These are phyloP conservation scores for Melanogrammus aeglefinus DNA, from an alignment of 2,797 vertebrate species.

Conservation along the genomic window DNA sequence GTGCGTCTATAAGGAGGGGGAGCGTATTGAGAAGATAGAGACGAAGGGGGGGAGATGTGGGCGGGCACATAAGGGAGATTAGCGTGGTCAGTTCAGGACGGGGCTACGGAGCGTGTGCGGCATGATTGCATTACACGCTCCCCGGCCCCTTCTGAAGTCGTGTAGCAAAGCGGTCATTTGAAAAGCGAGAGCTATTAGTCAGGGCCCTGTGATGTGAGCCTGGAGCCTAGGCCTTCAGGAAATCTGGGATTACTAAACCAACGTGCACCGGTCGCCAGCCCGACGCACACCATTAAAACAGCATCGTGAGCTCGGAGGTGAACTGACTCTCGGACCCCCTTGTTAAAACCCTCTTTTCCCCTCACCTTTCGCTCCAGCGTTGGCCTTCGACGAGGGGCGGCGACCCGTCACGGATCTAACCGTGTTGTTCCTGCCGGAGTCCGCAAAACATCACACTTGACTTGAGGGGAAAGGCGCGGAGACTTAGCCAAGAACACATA, in stretches of 20 bases:
- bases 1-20: background rate
- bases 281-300: background rate
- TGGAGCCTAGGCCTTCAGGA: background rate
- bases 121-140: constrained; percentile 95
- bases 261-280: background rate
- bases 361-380: background rate
- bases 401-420: no score
- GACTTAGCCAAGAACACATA: no score
- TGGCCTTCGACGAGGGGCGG: no score
- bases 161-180: constrained; percentile 90
- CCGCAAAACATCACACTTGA: no score
- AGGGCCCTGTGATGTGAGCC: constrained; percentile 62
- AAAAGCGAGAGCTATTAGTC: constrained; percentile 82
- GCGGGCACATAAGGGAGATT: constrained; percentile 61
- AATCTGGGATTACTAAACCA: background rate
- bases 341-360: background rate
- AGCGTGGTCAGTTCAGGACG: constrained; percentile 78
- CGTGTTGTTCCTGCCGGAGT: no score
- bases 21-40: background rate
- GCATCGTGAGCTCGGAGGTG: background rate
- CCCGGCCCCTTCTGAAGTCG: constrained; percentile 89
- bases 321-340: no score
- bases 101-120: constrained; percentile 80
- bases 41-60: no score
- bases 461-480: no score